Percentiles rank a stretch among this genome's conserved stretches.
phyloP scores from a whole-genome alignment of 2,113 vertebrate genomes.

The Actinemys pallida region DNA sequence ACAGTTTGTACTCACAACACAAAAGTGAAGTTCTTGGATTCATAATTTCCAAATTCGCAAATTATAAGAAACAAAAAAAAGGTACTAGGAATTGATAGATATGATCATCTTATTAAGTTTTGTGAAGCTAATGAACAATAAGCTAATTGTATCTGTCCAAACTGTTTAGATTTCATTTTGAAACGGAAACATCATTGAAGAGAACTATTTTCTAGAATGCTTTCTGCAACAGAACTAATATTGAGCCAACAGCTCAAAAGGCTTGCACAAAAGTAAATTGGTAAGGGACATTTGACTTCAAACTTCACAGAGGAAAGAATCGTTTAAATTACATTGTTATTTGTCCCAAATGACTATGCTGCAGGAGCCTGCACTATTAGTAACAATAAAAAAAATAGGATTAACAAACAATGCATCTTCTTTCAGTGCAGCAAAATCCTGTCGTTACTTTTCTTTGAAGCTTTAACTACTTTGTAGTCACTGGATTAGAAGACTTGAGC shows the following conservation, averaged over 20 bases:
- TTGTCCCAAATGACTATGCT: background rate
- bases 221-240: background rate
- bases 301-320: background rate
- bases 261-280: background rate
- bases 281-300: background rate
- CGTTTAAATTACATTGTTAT: constrained; percentile 19
- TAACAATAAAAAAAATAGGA: constrained; percentile 62
- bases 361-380: background rate
- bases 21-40: background rate
- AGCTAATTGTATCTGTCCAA: background rate
- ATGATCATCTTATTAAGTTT: background rate
- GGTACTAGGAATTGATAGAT: background rate
- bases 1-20: background rate
- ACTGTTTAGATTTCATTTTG: background rate
- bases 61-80: background rate
- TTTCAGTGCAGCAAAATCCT: constrained; percentile 60
- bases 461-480: constrained; percentile 62
- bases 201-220: background rate
- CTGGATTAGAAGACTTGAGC: constrained; percentile 59
- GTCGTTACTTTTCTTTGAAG: constrained; percentile 65
- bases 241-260: background rate
- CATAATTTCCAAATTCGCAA: constrained; percentile 2
- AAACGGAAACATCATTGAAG: background rate
- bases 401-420: constrained; percentile 49
- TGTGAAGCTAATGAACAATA: background rate